These are phyloP conservation scores for Perccottus glenii DNA, from an alignment of 2,113 vertebrate species.

Conservation along the genomic window DNA sequence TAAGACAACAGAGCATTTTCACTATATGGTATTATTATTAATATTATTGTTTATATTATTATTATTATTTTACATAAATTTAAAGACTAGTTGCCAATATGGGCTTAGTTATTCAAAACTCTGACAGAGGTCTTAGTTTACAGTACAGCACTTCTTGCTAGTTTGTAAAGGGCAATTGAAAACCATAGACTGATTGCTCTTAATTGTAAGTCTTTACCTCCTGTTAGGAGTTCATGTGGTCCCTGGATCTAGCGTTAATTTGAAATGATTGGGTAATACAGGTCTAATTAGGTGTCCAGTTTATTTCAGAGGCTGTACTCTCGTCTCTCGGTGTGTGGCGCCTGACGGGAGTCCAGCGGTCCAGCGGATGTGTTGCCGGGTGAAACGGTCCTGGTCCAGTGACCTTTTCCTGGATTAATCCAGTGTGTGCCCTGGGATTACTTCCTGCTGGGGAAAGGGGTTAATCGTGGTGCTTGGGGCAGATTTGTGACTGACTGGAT, in stretches of 20 bases:
- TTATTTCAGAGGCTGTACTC: no score
- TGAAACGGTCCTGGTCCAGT: conserved; percentile 30
- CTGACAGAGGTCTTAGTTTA: no score
- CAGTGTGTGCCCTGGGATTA: conserved; percentile 37
- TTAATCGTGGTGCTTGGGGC: conserved; percentile 64
- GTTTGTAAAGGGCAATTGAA: no score
- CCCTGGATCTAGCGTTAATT: not conserved
- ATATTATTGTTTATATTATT: no score
- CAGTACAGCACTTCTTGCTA: no score
- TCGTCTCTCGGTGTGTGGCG: not conserved
- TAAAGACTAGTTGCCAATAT: no score
- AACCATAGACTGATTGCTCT: not conserved
- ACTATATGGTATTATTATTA: no score
- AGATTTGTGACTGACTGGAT: conserved; percentile 76
- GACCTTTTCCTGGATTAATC: conserved; percentile 64
- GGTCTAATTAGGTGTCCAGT: no score
- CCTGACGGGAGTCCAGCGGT: not conserved
- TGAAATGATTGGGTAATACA: not conserved
- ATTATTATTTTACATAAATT: no score
- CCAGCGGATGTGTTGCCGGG: not conserved
- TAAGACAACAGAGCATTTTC: no score
- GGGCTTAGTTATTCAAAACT: no score
- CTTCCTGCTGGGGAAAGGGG: conserved; percentile 60
- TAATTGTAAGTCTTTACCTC: not conserved
- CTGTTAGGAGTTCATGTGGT: not conserved